Conservation (phyloP, 2,888 invertebrate genomes). For the Pyrrhia umbra region DNA sequence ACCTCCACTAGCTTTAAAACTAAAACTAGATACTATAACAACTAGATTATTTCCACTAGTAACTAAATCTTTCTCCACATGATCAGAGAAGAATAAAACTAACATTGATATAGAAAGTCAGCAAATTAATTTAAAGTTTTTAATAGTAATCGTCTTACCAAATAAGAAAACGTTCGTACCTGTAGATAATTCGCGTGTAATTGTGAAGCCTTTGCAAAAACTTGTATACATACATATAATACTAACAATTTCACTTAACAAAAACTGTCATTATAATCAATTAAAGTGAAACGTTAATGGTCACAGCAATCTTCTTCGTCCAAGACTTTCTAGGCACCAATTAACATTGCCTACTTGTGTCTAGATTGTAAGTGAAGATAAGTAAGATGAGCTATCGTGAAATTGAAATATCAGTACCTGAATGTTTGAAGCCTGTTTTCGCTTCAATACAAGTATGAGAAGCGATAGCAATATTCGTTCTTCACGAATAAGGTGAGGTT, state of each 20-base stretch:
- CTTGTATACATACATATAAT: slow-evolving; percentile 36
- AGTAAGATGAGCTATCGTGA: slow-evolving; percentile 57
- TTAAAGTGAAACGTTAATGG: slow-evolving; percentile 64
- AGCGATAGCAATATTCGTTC: slow-evolving; percentile 25
- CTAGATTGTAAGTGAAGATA: slow-evolving; percentile 61
- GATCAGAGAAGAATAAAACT: neutral
- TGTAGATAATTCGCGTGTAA: slow-evolving; percentile 38
- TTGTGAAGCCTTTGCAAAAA: slow-evolving; percentile 38
- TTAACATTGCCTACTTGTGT: slow-evolving; percentile 66
- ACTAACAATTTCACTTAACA: slow-evolving; percentile 53
- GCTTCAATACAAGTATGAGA: slow-evolving; percentile 30
- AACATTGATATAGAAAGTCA: slow-evolving; percentile 11
- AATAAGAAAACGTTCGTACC: slow-evolving; percentile 9
- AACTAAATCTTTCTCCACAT: neutral
- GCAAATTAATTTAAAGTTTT: neutral
- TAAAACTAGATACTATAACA: neutral
- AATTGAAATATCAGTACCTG: slow-evolving; percentile 61
- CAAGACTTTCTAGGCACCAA: slow-evolving; percentile 70
- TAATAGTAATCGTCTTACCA: slow-evolving; percentile 11
- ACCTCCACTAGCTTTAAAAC: neutral
- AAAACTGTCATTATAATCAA: slow-evolving; percentile 65
- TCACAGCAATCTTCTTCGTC: slow-evolving; percentile 62
- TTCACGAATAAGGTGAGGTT: slow-evolving; percentile 6
- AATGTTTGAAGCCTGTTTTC: slow-evolving; percentile 47
- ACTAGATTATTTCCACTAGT: neutral